These are phyloP conservation scores for Caenorhabditis angaria DNA, from an alignment of 2,888 invertebrate genomes.

Conservation along the genomic window DNA sequence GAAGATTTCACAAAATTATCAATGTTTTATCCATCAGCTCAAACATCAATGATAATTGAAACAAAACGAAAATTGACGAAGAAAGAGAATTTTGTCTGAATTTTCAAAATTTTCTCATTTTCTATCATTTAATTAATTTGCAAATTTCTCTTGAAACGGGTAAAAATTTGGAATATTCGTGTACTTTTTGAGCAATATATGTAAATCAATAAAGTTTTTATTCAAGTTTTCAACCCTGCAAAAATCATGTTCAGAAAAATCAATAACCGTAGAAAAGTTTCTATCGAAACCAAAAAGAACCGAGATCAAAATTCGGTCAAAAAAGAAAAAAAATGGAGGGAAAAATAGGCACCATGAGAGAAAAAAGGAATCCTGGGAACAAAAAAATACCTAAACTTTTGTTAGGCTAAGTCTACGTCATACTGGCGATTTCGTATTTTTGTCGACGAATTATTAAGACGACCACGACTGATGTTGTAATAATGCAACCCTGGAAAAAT, in stretches of 20 bases:
- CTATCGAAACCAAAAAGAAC: neutral
- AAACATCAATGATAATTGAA: neutral
- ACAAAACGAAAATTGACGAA: neutral
- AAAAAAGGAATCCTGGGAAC: too few species aligned
- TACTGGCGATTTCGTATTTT: slow-evolving; percentile 42
- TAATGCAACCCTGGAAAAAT: slow-evolving; percentile 22
- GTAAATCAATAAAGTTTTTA: too few species aligned
- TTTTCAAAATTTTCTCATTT: neutral
- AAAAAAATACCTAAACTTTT: neutral
- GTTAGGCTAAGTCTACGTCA: slow-evolving; percentile 15
- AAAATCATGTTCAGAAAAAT: too few species aligned
- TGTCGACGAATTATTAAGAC: slow-evolving; percentile 33
- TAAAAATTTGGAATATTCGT: too few species aligned
- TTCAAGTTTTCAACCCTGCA: too few species aligned
- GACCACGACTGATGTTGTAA: slow-evolving; percentile 27
- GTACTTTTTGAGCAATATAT: too few species aligned
- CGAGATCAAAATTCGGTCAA: slow-evolving; percentile 1
- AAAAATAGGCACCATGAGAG: too few species aligned
- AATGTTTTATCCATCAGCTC: slow-evolving; percentile 1
- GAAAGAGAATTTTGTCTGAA: neutral
- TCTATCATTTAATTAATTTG: too few species aligned
- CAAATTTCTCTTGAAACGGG: too few species aligned
- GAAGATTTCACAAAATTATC: neutral
- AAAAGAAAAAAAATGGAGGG: neutral
- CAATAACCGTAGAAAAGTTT: neutral